A percentile compares a stretch with the other conserved stretches of the same genome.
These are phyloP conservation scores for Chaetodon auriga DNA, from an alignment of 2,113 vertebrate species.

Conservation along the genomic window DNA sequence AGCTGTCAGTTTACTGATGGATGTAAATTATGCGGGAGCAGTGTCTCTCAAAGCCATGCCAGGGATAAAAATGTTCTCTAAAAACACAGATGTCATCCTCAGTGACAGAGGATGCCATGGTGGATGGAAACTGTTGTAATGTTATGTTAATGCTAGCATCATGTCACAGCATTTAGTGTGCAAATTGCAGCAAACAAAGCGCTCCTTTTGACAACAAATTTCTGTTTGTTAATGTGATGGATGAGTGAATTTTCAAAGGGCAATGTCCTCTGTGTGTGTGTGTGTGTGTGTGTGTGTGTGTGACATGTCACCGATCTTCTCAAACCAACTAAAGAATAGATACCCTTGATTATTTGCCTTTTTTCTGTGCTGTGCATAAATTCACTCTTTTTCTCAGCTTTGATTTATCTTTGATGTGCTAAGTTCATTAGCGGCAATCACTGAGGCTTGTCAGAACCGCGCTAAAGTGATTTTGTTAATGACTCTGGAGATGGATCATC, in stretches of 20 bases:
- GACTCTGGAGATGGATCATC: conserved; percentile 83
- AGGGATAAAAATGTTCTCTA: conserved; percentile 7
- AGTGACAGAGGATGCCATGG: neutral
- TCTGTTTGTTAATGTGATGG: conserved; percentile 12
- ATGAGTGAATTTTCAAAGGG: conserved; percentile 22
- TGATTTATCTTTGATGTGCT: conserved; percentile 84
- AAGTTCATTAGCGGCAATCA: conserved; percentile 84
- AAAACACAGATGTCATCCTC: conserved; percentile 25
- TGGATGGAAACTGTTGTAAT: neutral
- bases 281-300: neutral
- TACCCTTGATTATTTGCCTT: conserved; percentile 42
- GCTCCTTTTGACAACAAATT: neutral
- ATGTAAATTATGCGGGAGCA: conserved; percentile 65
- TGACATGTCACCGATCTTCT: conserved; percentile 14
- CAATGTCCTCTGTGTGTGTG: conserved; percentile 12
- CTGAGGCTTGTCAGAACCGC: conserved; percentile 82
- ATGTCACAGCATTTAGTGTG: neutral
- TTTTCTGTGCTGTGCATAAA: conserved; percentile 59
- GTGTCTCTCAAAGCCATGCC: conserved; percentile 4
- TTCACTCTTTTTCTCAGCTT: conserved; percentile 64
- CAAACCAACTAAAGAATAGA: conserved; percentile 35
- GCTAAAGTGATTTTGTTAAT: conserved; percentile 84
- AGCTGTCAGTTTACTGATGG: conserved; percentile 62
- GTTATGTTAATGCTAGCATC: conserved; percentile 22
- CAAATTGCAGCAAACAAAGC: conserved; percentile 18